Percentiles rank a stretch among this genome's conserved stretches.
Conservation (phyloP, 2,113 vertebrate species). For the Calonectris borealis region DNA sequence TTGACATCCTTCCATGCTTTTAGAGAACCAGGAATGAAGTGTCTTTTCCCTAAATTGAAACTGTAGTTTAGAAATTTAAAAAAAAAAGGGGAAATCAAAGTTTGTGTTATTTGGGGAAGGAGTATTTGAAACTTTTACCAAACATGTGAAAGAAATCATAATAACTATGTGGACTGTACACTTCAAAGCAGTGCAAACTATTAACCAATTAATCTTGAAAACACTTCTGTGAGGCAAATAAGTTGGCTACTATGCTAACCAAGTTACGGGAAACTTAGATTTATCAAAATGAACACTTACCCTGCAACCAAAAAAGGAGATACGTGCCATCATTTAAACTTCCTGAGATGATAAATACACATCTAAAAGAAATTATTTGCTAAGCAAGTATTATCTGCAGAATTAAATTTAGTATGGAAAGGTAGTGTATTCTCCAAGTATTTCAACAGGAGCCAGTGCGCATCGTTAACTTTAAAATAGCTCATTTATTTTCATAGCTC, state of each 20-base stretch:
- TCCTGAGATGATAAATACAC: background rate
- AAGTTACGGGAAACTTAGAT: background rate
- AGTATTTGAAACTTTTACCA: background rate
- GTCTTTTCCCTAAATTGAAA: background rate
- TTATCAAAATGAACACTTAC: background rate
- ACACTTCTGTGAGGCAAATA: background rate
- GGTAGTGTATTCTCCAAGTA: background rate
- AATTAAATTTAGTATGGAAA: background rate
- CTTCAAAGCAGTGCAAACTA: background rate
- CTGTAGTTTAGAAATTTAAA: background rate
- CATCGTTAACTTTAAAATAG: background rate
- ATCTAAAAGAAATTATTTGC: background rate
- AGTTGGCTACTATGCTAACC: background rate
- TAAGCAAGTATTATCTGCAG: background rate
- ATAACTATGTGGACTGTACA: background rate
- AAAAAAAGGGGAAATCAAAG: too few relatives aligned
- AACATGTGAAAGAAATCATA: background rate
- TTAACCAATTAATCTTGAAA: slow-evolving; percentile 7
- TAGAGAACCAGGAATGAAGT: background rate
- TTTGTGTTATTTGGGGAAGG: background rate
- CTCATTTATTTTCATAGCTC: background rate
- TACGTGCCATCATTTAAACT: background rate
- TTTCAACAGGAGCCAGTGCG: background rate
- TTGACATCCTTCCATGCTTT: background rate
- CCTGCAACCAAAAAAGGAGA: background rate